Conservation (phyloP, 2,888 invertebrate species). For the Tenthredo mesomela region DNA sequence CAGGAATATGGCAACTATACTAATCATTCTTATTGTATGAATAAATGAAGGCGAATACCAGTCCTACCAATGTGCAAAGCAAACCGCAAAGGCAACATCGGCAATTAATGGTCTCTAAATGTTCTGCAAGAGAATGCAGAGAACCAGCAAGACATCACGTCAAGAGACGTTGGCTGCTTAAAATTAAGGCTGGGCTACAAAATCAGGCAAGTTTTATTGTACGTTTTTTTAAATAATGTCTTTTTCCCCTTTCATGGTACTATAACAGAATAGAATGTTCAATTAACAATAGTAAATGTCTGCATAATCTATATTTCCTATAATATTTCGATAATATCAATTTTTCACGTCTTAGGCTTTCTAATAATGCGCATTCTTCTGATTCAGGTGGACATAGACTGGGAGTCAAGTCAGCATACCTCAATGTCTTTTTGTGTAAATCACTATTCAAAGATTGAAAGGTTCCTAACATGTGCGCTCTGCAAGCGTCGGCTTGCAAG, state of each 20-base stretch:
- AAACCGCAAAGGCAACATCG: slow-evolving; percentile 74
- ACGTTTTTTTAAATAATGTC: not conserved
- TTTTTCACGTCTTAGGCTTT: not conserved
- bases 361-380: slow-evolving; percentile 39
- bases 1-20: slow-evolving; percentile 5
- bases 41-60: slow-evolving; percentile 71
- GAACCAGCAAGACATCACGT: slow-evolving; percentile 75
- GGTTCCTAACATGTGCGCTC: slow-evolving; percentile 87
- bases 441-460: slow-evolving; percentile 86
- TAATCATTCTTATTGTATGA: slow-evolving; percentile 35
- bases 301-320: not conserved
- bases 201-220: slow-evolving; percentile 66
- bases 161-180: slow-evolving; percentile 76
- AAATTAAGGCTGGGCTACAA: slow-evolving; percentile 73
- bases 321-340: not conserved
- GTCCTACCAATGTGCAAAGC: slow-evolving; percentile 73
- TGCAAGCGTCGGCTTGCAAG: slow-evolving; percentile 88
- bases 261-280: not conserved
- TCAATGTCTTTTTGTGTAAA: slow-evolving; percentile 79
- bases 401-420: slow-evolving; percentile 76
- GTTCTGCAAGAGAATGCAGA: slow-evolving; percentile 73
- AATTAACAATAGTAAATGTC: not conserved
- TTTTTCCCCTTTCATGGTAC: not conserved
- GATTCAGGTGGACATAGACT: slow-evolving; percentile 76
- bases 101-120: slow-evolving; percentile 73